Conservation (phyloP, 2,888 invertebrate genomes). For the Uloborus plumipes region DNA sequence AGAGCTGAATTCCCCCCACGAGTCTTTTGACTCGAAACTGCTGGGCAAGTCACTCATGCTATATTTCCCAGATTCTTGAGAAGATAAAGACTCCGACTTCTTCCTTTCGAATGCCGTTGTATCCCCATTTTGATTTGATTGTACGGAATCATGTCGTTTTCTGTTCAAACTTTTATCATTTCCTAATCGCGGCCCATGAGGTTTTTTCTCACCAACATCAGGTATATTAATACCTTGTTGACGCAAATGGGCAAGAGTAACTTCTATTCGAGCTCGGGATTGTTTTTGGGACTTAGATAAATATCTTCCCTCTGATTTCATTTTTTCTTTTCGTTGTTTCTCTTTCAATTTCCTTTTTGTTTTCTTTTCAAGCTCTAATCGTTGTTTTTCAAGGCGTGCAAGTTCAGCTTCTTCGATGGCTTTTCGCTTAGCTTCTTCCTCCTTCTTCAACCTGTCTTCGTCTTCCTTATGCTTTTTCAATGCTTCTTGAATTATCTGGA, state of each 20-base stretch:
- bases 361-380: slow-evolving; percentile 88
- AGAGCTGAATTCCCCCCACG: slow-evolving; percentile 9
- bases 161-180: slow-evolving; percentile 82
- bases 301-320: slow-evolving; percentile 95
- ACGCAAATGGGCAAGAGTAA: slow-evolving; percentile 88
- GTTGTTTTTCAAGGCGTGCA: slow-evolving; percentile 75
- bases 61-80: slow-evolving; percentile 49
- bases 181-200: slow-evolving; percentile 74
- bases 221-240: slow-evolving; percentile 86
- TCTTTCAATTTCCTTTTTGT: slow-evolving; percentile 91
- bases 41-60: slow-evolving; percentile 34
- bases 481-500: slow-evolving; percentile 87
- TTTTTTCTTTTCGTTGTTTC: slow-evolving; percentile 89
- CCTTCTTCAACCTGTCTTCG: slow-evolving; percentile 75
- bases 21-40: slow-evolving; percentile 45
- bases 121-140: slow-evolving; percentile 13
- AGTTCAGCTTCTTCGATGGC: slow-evolving; percentile 74
- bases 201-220: slow-evolving; percentile 75
- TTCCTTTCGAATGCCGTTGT: slow-evolving; percentile 18
- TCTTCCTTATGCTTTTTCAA: slow-evolving; percentile 78
- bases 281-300: slow-evolving; percentile 86
- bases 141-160: slow-evolving; percentile 73
- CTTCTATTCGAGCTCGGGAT: slow-evolving; percentile 81
- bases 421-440: slow-evolving; percentile 75
- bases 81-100: slow-evolving; percentile 46